Percentiles rank a stretch among this genome's conserved stretches.
phyloP scores from a whole-genome alignment of 2,797 vertebrate genomes.

The Delichon dasypus region DNA sequence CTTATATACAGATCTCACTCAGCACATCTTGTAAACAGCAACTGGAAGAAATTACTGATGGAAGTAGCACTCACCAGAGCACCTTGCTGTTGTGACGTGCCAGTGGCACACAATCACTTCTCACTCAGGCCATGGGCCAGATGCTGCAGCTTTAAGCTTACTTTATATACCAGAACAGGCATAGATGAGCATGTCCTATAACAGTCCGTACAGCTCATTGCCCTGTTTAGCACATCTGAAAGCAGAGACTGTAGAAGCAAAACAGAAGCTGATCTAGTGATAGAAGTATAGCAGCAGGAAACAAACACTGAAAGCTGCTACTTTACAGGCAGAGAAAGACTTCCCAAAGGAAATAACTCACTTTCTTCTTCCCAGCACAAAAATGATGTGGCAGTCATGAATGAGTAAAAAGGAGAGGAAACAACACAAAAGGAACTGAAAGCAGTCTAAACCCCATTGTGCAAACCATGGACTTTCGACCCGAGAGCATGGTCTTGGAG shows the following conservation, averaged over 20 bases:
- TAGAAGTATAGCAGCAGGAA: conserved; percentile 4
- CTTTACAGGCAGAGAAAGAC: not conserved
- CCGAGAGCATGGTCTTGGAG: not conserved
- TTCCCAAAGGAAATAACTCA: conserved; percentile 10
- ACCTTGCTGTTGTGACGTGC: not conserved
- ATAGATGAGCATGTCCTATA: not conserved
- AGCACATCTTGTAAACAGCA: not conserved
- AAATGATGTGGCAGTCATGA: not conserved
- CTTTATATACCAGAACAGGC: not conserved
- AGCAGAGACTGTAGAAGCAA: not conserved
- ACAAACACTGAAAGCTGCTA: not conserved
- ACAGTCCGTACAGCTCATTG: not conserved
- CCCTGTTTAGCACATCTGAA: not conserved
- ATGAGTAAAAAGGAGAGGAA: conserved; percentile 15
- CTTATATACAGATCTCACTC: not conserved
- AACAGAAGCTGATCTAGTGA: not conserved
- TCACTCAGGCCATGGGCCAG: not conserved
- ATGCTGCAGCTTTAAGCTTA: not conserved
- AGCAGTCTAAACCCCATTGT: not conserved
- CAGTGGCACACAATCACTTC: not conserved
- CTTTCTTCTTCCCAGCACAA: conserved; percentile 7
- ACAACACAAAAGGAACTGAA: conserved; percentile 13
- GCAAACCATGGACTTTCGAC: not conserved
- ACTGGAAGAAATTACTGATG: not conserved
- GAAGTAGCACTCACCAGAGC: not conserved